Conservation (phyloP, 2,797 vertebrate genomes). For the Sus cebifrons region DNA sequence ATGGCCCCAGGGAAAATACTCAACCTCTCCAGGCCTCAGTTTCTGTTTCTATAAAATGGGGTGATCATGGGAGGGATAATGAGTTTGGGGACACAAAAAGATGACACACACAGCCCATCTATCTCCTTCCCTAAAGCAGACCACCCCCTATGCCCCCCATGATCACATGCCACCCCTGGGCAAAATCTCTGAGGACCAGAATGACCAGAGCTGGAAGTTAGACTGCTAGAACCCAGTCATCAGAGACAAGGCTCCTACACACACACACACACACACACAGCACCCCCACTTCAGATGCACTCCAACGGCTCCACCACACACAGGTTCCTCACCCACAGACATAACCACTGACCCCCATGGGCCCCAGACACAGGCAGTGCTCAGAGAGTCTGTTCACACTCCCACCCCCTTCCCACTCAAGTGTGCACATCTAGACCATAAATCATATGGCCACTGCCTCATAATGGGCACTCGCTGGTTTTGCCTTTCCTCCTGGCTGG, state of each 20-base stretch:
- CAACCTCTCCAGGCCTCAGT: neutral
- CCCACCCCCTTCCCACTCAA: neutral
- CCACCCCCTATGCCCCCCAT: fast-evolving
- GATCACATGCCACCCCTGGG: neutral
- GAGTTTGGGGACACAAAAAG: neutral
- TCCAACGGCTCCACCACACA: no score
- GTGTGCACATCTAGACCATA: neutral
- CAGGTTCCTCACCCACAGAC: neutral
- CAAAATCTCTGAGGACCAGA: neutral
- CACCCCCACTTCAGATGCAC: no score
- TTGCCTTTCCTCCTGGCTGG: neutral
- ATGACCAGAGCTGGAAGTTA: neutral
- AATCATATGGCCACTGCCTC: neutral
- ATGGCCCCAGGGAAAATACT: neutral
- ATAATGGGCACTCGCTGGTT: neutral
- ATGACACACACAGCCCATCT: no score
- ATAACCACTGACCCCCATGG: neutral
- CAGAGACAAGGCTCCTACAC: neutral
- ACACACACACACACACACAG: no score
- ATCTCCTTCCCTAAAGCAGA: no score
- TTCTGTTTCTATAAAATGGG: neutral
- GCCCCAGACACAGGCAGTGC: neutral
- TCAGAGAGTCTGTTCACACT: no score
- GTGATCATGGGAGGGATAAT: neutral
- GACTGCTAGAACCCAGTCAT: neutral